Base-by-base conservation (phyloP, 2,113 vertebrate genomes). In the Atlantisia rogersi region DNA sequence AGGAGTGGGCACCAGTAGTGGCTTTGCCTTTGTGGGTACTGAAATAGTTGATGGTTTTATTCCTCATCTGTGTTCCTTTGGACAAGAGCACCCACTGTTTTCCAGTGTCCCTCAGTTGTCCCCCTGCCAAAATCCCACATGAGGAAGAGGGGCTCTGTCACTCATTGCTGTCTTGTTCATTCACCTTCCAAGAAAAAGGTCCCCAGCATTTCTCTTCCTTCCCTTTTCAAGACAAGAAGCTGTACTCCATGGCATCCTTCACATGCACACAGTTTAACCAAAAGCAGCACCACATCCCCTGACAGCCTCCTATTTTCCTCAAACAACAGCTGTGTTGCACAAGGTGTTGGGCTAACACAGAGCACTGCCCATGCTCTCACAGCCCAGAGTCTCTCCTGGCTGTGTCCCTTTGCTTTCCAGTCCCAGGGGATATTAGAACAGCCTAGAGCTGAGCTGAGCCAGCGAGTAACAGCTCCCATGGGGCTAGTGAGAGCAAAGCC, bases 251-350 rank as follows among this genome's bases (percentile, higher is more conserved):
- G 25, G 52, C 39, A 80, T 19, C 40, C 40, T 40, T 50, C 42
- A 10, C n/a, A 6, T 0, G 5, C 31, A 24, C 24, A 2, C 6
- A 24, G n/a, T 22, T 22, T 18, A 29, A 3, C 73, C 52, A 26
- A 53, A 26, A 82, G 32, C 67, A 67, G 39, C n/a, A 44, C 12
- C 68, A 31, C 13, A 65, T 69, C 53, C 48, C 74, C 78, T 40
- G 17, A 18, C 18, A 60, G 3, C 55, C 10, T 60, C 60, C 16
- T 15, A 5, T 21, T 74, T 26, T 28, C 6, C 64, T 40, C 12
- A 24, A 55, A 62, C 39, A 40, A 65, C 42, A 44, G 37, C 31
- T 50, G 37, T 20, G 5, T 1, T n/a, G 52, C 67, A 13, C 14
- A 11, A 21, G 35, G 10, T 7, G 11, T 1, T 40, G 69, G 28